Percentiles rank a stretch among this genome's conserved stretches.
Evolutionary conservation across 2,113 vertebrate genomes (phyloP).

Genomic region (Epinephelus fuscoguttatus): DNA sequence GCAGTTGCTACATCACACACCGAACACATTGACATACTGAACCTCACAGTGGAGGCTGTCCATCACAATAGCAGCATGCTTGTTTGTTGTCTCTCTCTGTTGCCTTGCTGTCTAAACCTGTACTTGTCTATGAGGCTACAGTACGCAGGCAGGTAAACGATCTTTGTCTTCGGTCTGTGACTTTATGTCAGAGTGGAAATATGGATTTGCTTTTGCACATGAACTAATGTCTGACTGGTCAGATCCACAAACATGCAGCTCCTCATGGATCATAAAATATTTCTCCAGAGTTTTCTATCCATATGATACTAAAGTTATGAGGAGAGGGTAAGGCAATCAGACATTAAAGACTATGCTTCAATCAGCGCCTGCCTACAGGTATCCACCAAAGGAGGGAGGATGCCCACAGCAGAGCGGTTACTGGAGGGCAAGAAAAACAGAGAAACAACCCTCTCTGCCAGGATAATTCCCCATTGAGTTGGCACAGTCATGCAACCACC

Average conservation of each 20-base stretch:
- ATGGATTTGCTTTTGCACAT: slow-evolving; percentile 25
- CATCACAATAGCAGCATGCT: slow-evolving; percentile 76
- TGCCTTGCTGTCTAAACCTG: slow-evolving; percentile 67
- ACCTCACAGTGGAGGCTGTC: slow-evolving; percentile 78
- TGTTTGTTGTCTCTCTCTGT: slow-evolving; percentile 78
- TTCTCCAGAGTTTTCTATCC: slow-evolving; percentile 9
- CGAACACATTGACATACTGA: slow-evolving; percentile 75
- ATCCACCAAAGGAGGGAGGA: slow-evolving; percentile 21
- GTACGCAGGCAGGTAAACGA: slow-evolving; percentile 41
- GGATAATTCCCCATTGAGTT: slow-evolving; percentile 34
- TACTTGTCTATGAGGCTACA: slow-evolving; percentile 58
- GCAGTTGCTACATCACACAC: slow-evolving; percentile 76
- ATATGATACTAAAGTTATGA: neutral
- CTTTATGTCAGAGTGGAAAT: slow-evolving; percentile 10
- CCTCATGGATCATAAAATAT: neutral
- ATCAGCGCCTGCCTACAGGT: slow-evolving; percentile 25
- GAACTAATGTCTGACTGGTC: slow-evolving; percentile 14
- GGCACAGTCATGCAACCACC: slow-evolving; percentile 45
- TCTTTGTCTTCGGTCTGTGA: slow-evolving; percentile 22
- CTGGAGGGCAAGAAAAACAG: slow-evolving; percentile 40
- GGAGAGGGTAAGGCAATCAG: neutral
- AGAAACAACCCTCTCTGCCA: slow-evolving; percentile 40
- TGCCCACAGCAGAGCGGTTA: slow-evolving; percentile 29
- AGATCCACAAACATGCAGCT: neutral
- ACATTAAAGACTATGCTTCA: neutral